phyloP scores from a whole-genome alignment of 30 jellyfish, hydroid and myxozoan genomes.

The Rhopilema esculentum region DNA sequence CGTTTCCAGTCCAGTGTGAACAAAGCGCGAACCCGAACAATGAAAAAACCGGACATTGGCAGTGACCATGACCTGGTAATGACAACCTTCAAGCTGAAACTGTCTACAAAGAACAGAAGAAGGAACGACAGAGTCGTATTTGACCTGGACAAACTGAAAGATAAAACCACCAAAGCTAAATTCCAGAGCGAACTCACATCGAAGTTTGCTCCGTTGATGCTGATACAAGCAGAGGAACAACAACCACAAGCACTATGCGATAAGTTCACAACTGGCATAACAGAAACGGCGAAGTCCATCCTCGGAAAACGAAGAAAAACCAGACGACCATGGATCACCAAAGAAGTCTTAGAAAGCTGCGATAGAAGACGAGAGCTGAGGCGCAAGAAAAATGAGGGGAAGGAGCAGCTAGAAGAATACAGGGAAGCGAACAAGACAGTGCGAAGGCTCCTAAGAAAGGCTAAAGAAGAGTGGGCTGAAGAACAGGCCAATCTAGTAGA shows the following conservation, averaged over 20 bases:
- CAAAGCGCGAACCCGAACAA: slow-evolving; percentile 43
- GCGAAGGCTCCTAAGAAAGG: slow-evolving; percentile 20
- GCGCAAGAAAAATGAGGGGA: slow-evolving; percentile 14
- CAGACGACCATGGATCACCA: slow-evolving; percentile 62
- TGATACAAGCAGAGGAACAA: slow-evolving; percentile 9
- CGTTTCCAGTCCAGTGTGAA: slow-evolving; percentile 40
- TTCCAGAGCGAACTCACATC: slow-evolving; percentile 23
- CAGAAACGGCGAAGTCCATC: slow-evolving; percentile 20
- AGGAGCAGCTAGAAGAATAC: slow-evolving; percentile 24
- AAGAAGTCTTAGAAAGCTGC: slow-evolving; percentile 20
- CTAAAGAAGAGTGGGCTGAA: slow-evolving; percentile 55
- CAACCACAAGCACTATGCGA: slow-evolving; percentile 31
- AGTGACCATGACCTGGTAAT: slow-evolving; percentile 54
- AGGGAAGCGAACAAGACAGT: slow-evolving; percentile 35
- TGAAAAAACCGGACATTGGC: slow-evolving; percentile 54
- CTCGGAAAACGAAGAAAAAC: slow-evolving; percentile 26
- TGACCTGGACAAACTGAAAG: slow-evolving; percentile 53
- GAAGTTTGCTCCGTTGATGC: slow-evolving; percentile 39
- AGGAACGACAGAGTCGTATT: slow-evolving; percentile 17
- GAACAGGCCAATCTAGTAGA: slow-evolving; percentile 27
- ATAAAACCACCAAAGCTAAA: neutral
- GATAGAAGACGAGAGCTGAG: slow-evolving; percentile 38
- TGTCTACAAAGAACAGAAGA: slow-evolving; percentile 15
- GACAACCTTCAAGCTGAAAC: slow-evolving; percentile 36
- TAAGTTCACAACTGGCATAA: slow-evolving; percentile 13